These are phyloP conservation scores for Clarias fuscus DNA, from an alignment of 2,797 vertebrate genomes.

Conservation along the genomic window DNA sequence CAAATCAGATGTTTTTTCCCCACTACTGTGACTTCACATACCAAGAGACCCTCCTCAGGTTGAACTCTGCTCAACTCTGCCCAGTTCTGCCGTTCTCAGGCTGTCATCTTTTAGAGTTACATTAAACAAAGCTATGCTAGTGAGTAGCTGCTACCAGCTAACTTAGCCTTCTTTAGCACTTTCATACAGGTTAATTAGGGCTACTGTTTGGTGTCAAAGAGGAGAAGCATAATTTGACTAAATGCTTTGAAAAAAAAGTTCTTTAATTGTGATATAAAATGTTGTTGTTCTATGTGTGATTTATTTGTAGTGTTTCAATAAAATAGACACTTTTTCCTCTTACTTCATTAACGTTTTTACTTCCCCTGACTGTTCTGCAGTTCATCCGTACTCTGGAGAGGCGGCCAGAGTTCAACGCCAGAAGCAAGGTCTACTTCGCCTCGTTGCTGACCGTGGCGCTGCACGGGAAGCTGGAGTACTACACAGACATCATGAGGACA, in stretches of 20 bases:
- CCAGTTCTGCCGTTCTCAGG: too few species aligned
- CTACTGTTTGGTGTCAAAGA: neutral
- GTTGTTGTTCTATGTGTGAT: neutral
- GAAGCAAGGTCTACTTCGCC: conserved; percentile 84
- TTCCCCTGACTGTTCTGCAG: conserved; percentile 60
- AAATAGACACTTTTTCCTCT: neutral
- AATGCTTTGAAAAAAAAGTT: neutral
- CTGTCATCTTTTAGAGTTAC: too few species aligned
- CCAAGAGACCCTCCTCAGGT: too few species aligned
- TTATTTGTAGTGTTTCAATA: neutral
- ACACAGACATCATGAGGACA: conserved; percentile 87
- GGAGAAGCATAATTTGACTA: neutral
- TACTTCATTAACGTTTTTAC: neutral
- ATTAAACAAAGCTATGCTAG: too few species aligned
- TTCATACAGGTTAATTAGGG: too few species aligned
- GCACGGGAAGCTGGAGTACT: conserved; percentile 87
- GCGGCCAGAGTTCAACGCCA: conserved; percentile 84
- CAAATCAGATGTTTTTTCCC: too few species aligned
- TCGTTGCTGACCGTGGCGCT: conserved; percentile 84
- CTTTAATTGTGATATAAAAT: neutral
- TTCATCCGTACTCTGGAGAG: conserved; percentile 86
- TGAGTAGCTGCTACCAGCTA: too few species aligned
- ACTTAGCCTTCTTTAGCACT: too few species aligned
- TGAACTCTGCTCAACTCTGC: too few species aligned
- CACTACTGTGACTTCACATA: too few species aligned